A percentile compares a stretch with the other conserved stretches of the same genome.
Conservation (phyloP, 2,888 invertebrate species). For the Torymus aiolomorphi region DNA sequence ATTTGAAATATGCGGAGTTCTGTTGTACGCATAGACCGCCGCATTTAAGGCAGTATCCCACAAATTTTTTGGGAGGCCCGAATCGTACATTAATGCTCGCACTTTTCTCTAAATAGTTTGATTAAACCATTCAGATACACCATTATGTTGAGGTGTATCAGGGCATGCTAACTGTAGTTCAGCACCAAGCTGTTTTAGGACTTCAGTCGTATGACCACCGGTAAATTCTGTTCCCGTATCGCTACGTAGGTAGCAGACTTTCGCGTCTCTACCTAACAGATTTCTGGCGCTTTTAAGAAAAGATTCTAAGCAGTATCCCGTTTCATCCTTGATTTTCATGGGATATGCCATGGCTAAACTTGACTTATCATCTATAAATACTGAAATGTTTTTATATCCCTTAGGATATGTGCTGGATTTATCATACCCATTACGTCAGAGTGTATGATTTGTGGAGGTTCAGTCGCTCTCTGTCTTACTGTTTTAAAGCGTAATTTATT, state of each 20-base stretch:
- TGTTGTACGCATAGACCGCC: too few relatives aligned
- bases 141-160: too few relatives aligned
- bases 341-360: constrained; percentile 57
- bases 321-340: constrained; percentile 56
- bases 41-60: too few relatives aligned
- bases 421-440: constrained; percentile 60
- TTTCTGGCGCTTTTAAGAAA: constrained; percentile 57
- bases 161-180: too few relatives aligned
- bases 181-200: too few relatives aligned
- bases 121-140: too few relatives aligned
- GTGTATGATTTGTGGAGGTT: constrained; percentile 57
- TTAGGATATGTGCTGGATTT: constrained; percentile 53
- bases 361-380: constrained; percentile 58
- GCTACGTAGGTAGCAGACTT: constrained; percentile 61
- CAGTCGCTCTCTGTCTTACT: constrained; percentile 39
- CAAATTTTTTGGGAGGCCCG: too few relatives aligned
- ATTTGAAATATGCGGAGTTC: too few relatives aligned
- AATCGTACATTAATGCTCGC: too few relatives aligned
- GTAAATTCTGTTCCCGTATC: too few relatives aligned
- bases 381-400: constrained; percentile 55
- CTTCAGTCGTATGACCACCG: too few relatives aligned
- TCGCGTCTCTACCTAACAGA: constrained; percentile 46
- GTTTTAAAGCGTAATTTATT: constrained; percentile 58
- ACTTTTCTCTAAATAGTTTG: too few relatives aligned
- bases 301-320: constrained; percentile 55